Conservation (phyloP, 2,888 invertebrate genomes). For the Pyrochroa serraticornis region DNA sequence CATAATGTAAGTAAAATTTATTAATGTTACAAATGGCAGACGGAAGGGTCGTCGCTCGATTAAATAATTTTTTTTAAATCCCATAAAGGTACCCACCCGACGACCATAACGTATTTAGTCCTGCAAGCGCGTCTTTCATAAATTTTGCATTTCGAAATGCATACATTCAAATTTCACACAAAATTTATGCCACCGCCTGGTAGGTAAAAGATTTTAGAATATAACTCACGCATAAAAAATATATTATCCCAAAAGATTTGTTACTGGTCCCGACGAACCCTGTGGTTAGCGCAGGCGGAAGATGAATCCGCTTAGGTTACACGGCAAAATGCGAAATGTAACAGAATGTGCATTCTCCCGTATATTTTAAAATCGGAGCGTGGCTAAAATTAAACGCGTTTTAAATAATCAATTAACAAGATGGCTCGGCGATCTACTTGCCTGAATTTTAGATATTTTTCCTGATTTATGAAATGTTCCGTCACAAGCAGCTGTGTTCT, state of each 20-base stretch:
- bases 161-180: too few relatives aligned
- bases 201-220: neutral
- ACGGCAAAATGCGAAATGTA: too few relatives aligned
- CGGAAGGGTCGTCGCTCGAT: too few relatives aligned
- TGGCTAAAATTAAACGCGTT: conserved; percentile 7
- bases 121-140: neutral
- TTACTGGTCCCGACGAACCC: neutral
- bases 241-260: conserved; percentile 1
- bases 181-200: too few relatives aligned
- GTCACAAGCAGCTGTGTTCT: conserved; percentile 11
- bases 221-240: conserved; percentile 4
- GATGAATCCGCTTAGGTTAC: too few relatives aligned
- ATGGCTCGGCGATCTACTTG: neutral
- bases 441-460: neutral
- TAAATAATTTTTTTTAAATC: too few relatives aligned
- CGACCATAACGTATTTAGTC: too few relatives aligned
- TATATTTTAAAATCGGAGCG: neutral
- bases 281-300: too few relatives aligned
- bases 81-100: too few relatives aligned
- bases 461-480: conserved; percentile 8
- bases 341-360: neutral
- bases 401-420: conserved; percentile 9
- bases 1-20: neutral
- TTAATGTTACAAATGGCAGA: too few relatives aligned
- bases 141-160: neutral